Base-by-base conservation (phyloP, 2,888 invertebrate genomes). In the Epinotia bilunana region DNA sequence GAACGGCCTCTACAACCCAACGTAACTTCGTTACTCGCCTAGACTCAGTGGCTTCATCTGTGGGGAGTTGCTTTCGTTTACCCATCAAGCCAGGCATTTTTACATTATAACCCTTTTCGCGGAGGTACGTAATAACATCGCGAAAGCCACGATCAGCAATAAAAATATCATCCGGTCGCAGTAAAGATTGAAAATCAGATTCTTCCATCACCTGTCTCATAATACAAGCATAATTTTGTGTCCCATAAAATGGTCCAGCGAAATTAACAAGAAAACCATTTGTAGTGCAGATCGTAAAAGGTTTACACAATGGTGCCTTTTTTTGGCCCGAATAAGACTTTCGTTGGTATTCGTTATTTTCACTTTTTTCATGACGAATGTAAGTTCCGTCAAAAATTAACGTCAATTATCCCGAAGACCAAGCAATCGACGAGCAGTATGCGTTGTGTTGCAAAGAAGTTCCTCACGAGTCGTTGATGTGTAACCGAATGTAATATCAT, bases 311-410 rank as follows among this genome's bases (percentile, higher is more conserved):
- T 6, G 7, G 33, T 33, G 7, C 33, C 33, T 33, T 33, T 33
- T n/a, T 33, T 33, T 58, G 23, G 58, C 20, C 57, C 3, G 57
- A 57, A 57, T 57, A 57, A 57, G 58, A 7, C 18, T 58, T 49
- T 49, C 49, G 49, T 49, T 49, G 49, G 49, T 49, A 49, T 49
- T 58, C 23, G 12, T 58, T 58, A 18, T 58, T 58, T 18, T 58
- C 18, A 58, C 57, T 58, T 58, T 80, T 39, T 39, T 39, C 33
- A 62, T 62, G 62, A 43, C 63, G 63, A 63, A 63, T 63, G 39
- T 63, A 63, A 39, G 63, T 63, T 63, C 43, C 43, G 33, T 63
- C 63, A 63, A 63, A 46, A 63, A 63, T 63, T 39, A 63, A 63
- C 43, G 63, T 43, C 39, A 63, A 43, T 63, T 33, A 63, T 63